Conservation (phyloP, 2,888 invertebrate species). For the Lithophane socia region DNA sequence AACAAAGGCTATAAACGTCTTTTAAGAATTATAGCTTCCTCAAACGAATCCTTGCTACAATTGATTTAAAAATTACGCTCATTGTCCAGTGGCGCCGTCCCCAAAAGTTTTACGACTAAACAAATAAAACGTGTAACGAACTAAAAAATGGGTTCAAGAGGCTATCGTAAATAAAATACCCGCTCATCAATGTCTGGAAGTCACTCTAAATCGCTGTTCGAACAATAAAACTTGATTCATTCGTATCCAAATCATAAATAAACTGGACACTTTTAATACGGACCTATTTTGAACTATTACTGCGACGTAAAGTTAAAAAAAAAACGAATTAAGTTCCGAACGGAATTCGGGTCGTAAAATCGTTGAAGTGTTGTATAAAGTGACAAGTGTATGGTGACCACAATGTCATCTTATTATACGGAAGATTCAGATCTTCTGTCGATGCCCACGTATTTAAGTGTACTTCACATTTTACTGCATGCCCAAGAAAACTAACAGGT, state of each 20-base stretch:
- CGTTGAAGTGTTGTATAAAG: conserved; percentile 73
- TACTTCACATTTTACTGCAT: too few relatives aligned
- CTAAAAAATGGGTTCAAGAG: conserved; percentile 85
- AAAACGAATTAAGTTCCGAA: conserved; percentile 76
- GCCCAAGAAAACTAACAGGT: too few relatives aligned
- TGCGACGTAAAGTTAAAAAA: conserved; percentile 77
- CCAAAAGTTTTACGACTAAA: conserved; percentile 71
- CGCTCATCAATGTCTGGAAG: conserved; percentile 80
- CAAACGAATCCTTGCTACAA: conserved; percentile 58
- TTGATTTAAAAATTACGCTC: conserved; percentile 64
- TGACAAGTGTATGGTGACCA: conserved; percentile 74
- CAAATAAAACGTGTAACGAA: conserved; percentile 76
- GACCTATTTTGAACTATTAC: conserved; percentile 88
- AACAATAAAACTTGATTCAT: conserved; percentile 86
- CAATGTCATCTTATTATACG: neutral
- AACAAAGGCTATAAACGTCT: conserved; percentile 47
- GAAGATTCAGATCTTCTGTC: too few relatives aligned
- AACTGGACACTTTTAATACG: conserved; percentile 84
- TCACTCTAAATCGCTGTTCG: conserved; percentile 78
- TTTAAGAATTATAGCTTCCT: conserved; percentile 55
- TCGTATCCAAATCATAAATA: conserved; percentile 81
- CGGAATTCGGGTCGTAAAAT: conserved; percentile 77
- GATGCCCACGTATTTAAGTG: too few relatives aligned
- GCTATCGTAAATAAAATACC: conserved; percentile 79
- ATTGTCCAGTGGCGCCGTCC: conserved; percentile 74